Conservation (phyloP, 2,113 vertebrate genomes). For the Turnix velox region DNA sequence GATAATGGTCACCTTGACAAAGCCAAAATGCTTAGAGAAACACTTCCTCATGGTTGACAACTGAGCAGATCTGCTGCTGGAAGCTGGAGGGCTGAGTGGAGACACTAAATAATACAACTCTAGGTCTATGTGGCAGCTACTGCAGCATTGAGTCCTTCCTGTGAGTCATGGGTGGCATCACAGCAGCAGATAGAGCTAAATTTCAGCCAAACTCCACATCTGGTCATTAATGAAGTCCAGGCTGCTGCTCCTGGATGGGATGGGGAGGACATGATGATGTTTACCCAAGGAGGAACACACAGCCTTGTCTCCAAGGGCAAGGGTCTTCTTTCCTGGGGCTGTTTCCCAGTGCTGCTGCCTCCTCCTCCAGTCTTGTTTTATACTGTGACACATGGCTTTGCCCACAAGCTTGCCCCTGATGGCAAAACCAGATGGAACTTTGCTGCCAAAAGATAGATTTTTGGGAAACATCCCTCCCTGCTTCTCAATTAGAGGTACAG, state of each 20-base stretch:
- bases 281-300: background rate
- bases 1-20: background rate
- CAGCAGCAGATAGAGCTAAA: background rate
- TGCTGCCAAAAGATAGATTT: background rate
- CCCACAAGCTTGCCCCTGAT: background rate
- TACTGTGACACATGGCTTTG: background rate
- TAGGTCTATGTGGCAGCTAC: fast-evolving
- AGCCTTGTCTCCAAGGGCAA: background rate
- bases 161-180: fast-evolving
- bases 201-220: fast-evolving
- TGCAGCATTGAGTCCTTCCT: background rate
- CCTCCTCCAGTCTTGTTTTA: background rate
- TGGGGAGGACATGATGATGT: fast-evolving
- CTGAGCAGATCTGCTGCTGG: background rate
- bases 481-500: background rate
- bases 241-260: fast-evolving
- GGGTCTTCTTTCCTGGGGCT: no score
- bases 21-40: background rate
- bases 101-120: fast-evolving
- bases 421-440: background rate
- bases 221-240: background rate
- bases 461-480: background rate
- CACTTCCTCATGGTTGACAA: fast-evolving
- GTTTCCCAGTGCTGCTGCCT: background rate
- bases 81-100: background rate